Evolutionary conservation across 2,888 invertebrate species (phyloP), one percentile per base, ranked within the genome.

Genomic region (Clitarchus hookeri): DNA sequence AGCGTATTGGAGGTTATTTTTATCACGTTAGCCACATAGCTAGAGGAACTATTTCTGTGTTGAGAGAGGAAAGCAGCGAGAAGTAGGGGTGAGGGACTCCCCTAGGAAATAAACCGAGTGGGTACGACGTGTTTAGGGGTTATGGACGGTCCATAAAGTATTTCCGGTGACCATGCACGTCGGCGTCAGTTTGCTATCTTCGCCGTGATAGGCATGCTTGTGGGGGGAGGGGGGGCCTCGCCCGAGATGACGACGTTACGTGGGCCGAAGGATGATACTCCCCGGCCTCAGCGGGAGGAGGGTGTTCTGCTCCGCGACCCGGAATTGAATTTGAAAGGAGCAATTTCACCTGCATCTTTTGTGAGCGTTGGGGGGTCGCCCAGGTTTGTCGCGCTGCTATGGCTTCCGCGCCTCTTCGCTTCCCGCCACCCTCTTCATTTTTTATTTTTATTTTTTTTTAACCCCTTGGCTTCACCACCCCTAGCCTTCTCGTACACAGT

Each of bases 301-400:
- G 82, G 36, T 6, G 27, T 25, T 82, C 25, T 82, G 6, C 48
- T 48, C 48, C 8, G 13, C 11, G 26, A 26, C 82, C 36, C 82
- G 8, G 25, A 82, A 82, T 82, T 82, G 82, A 82, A 82, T 82
- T 82, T 82, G 82, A 82, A 82, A 82, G 27, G 82, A 82, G 82
- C 82, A 82, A 82, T 82, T 82, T 82, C 44, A 82, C 82, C 82
- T 82, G 44, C 82, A 82, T 4, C 36, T 19, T 82, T 82, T 26
- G 27, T 36, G 65, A 0, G 65, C 19, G 65, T 8, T 8, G 53
- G 65, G 65, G 19, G 65, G 65, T 65, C 23, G 65, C 8, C 12
- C 65, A 65, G 16, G 65, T 65, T 65, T 65, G 65, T 65, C 83
- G 44, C 83, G 19, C 36, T 8, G 23, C 44, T 26, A 2, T 25